These are phyloP conservation scores for Anas acuta DNA, from an alignment of 2,797 vertebrate genomes.

Conservation along the genomic window DNA sequence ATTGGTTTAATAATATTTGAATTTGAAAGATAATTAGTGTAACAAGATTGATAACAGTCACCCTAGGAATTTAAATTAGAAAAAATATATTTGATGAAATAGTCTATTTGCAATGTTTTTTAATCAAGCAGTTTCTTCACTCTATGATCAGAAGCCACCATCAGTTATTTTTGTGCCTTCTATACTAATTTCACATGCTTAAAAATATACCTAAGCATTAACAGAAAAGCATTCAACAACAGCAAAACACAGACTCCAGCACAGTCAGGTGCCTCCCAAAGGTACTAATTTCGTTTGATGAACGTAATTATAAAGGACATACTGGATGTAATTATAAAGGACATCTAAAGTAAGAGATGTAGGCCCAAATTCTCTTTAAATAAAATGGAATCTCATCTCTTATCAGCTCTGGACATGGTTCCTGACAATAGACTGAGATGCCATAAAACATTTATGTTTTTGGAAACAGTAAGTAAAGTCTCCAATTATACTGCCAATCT, in stretches of 20 bases:
- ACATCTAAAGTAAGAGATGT: neutral
- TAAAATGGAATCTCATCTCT: neutral
- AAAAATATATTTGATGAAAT: neutral
- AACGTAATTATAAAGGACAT: neutral
- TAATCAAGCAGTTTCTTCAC: neutral
- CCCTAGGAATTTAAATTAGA: neutral
- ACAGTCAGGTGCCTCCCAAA: neutral
- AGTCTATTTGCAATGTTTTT: neutral
- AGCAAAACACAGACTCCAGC: neutral
- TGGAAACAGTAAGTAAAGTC: neutral
- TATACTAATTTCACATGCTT: neutral
- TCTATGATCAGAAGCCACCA: neutral
- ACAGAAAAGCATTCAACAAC: neutral
- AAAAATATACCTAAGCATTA: neutral
- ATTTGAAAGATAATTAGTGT: neutral
- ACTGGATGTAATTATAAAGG: neutral
- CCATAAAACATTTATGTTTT: neutral
- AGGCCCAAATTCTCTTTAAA: neutral
- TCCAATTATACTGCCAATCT: neutral
- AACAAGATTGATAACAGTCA: neutral
- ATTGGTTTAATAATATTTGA: neutral
- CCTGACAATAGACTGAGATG: neutral
- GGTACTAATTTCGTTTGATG: neutral
- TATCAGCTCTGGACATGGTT: neutral
- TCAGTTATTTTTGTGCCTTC: neutral